These are phyloP conservation scores for Tuberolachnus salignus DNA, from an alignment of 2,888 invertebrate species.

Conservation along the genomic window DNA sequence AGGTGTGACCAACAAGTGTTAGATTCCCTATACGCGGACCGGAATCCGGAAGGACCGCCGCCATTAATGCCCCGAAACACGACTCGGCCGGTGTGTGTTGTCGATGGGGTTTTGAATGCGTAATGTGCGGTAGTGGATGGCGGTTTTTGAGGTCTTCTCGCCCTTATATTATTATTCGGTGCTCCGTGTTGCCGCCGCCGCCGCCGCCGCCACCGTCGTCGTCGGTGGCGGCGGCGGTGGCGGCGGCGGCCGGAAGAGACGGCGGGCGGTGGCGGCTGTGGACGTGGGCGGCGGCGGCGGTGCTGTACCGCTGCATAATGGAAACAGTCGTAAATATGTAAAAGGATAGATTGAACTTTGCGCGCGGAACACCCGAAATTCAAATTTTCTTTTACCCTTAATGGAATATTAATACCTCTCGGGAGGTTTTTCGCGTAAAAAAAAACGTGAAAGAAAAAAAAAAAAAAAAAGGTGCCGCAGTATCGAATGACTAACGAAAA, in stretches of 20 bases:
- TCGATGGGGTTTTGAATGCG: conserved; percentile 55
- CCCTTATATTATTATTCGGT: conserved; percentile 28
- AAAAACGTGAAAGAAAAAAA: no score
- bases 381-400: conserved; percentile 54
- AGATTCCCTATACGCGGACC: conserved; percentile 17
- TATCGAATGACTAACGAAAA: conserved; percentile 56
- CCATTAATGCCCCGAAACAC: conserved; percentile 54
- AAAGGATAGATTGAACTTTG: conserved; percentile 55
- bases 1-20: conserved; percentile 57
- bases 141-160: conserved; percentile 51
- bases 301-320: conserved; percentile 48
- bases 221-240: background rate
- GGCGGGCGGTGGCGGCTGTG: background rate
- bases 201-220: no score
- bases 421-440: conserved; percentile 36
- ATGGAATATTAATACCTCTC: conserved; percentile 55
- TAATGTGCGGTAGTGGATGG: conserved; percentile 52
- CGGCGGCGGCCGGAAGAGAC: background rate
- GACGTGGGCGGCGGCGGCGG: no score
- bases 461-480: conserved; percentile 35
- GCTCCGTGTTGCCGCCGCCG: no score
- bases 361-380: conserved; percentile 44
- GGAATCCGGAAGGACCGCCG: conserved; percentile 43
- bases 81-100: conserved; percentile 33
- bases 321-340: conserved; percentile 57